Evolutionary conservation across 1,140 invertebrate genomes (phyloP).

Genomic region (Papilio machaon): DNA sequence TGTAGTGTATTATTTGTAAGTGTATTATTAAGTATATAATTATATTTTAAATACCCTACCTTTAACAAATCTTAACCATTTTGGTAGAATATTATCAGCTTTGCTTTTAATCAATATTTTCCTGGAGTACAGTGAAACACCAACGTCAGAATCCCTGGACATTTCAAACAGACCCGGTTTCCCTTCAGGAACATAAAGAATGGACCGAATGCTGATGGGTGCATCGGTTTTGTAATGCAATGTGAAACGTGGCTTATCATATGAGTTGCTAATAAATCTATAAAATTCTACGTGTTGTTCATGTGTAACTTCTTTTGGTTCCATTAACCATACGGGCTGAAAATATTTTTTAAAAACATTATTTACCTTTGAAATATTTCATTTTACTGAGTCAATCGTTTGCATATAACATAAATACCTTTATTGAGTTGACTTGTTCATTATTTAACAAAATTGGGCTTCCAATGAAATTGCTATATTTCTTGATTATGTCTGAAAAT

Average conservation of each 20-base stretch:
- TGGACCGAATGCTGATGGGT: constrained; percentile 93
- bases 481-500: constrained; percentile 91
- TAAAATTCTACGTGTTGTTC: constrained; percentile 97
- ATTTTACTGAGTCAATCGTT: background rate
- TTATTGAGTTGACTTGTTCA: constrained; percentile 91
- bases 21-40: background rate
- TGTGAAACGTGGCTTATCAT: constrained; percentile 92
- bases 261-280: constrained; percentile 92
- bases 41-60: constrained; percentile 77
- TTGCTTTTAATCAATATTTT: constrained; percentile 95
- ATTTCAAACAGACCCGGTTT: constrained; percentile 95
- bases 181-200: constrained; percentile 96
- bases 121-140: constrained; percentile 94
- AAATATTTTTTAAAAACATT: constrained; percentile 60
- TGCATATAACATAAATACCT: constrained; percentile 80
- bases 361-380: background rate
- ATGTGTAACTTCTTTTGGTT: constrained; percentile 92
- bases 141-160: constrained; percentile 90
- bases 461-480: constrained; percentile 98
- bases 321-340: constrained; percentile 96
- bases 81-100: constrained; percentile 95
- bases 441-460: constrained; percentile 96
- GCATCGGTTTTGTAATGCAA: constrained; percentile 95
- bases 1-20: no score
- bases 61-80: constrained; percentile 97